A percentile compares a stretch with the other conserved stretches of the same genome.
These are phyloP conservation scores for Porites rus DNA, from an alignment of 92 coral and sea anemone genomes.

Conservation along the genomic window DNA sequence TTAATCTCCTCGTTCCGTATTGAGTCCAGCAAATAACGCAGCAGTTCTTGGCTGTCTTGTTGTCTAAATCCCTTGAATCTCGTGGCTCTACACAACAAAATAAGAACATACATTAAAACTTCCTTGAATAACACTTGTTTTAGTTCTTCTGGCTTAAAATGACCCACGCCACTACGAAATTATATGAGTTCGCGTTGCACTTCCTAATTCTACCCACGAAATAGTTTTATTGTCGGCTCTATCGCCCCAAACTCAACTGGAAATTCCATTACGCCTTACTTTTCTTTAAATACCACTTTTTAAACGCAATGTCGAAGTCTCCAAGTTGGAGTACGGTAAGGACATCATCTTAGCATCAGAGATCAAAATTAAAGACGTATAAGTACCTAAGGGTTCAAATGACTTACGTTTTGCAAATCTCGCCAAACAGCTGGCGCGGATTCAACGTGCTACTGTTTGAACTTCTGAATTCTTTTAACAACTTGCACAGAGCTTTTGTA, in stretches of 20 bases:
- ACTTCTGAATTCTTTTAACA: slow-evolving; percentile 77
- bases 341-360: too few relatives aligned
- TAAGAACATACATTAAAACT: not conserved
- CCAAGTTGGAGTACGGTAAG: too few relatives aligned
- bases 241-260: too few relatives aligned
- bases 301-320: too few relatives aligned
- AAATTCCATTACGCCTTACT: too few relatives aligned
- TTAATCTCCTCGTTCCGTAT: slow-evolving; percentile 87
- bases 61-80: slow-evolving; percentile 95
- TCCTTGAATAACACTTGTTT: not conserved
- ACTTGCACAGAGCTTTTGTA: slow-evolving; percentile 81
- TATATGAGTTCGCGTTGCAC: too few relatives aligned
- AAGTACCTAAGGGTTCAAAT: not conserved
- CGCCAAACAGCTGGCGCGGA: slow-evolving; percentile 88
- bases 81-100: slow-evolving; percentile 72
- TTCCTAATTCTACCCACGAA: too few relatives aligned
- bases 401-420: slow-evolving; percentile 94
- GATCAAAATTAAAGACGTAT: too few relatives aligned
- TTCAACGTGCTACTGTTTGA: slow-evolving; percentile 72
- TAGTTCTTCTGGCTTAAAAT: not conserved
- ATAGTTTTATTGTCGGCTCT: too few relatives aligned
- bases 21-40: slow-evolving; percentile 93
- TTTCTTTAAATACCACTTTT: too few relatives aligned
- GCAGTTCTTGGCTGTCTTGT: slow-evolving; percentile 98
- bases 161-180: not conserved